These are phyloP conservation scores for Hystrix brachyura DNA, from an alignment of 2,113 vertebrate species.

Conservation along the genomic window DNA sequence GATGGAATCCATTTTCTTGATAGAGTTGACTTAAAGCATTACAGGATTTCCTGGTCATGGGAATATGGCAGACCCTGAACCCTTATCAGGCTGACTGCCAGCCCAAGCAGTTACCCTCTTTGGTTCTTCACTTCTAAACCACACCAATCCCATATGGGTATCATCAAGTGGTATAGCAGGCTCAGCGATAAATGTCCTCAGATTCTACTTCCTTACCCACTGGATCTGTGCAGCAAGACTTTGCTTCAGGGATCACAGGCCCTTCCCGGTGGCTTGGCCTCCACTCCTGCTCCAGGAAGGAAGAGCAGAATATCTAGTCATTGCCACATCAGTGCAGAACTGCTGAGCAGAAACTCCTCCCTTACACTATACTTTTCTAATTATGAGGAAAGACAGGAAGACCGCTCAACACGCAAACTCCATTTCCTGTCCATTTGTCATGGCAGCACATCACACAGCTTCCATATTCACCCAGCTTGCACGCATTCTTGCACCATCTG, in stretches of 20 bases:
- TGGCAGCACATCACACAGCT: not conserved
- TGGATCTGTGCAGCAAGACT: not conserved
- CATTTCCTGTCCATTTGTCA: slow-evolving; percentile 72
- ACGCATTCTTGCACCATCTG: slow-evolving; percentile 24
- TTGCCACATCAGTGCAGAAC: not conserved
- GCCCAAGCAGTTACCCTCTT: not conserved
- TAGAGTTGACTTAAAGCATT: not conserved
- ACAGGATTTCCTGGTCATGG: not conserved
- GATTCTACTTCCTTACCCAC: not conserved
- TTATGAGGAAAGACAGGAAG: slow-evolving; percentile 68
- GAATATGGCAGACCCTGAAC: not conserved
- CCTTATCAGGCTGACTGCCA: not conserved
- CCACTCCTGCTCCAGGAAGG: not conserved
- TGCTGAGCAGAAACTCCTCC: slow-evolving; percentile 35
- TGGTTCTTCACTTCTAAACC: no score
- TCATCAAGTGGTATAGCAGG: not conserved
- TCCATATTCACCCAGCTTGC: not conserved
- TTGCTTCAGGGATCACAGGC: not conserved
- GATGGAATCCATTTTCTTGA: not conserved
- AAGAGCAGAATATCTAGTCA: not conserved
- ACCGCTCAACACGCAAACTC: not conserved
- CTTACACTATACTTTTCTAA: not conserved
- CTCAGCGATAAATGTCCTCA: not conserved
- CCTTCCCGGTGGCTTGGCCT: not conserved
- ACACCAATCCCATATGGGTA: not conserved